Conservation (phyloP, 2,888 invertebrate species). For the Pasiphila rectangulata region DNA sequence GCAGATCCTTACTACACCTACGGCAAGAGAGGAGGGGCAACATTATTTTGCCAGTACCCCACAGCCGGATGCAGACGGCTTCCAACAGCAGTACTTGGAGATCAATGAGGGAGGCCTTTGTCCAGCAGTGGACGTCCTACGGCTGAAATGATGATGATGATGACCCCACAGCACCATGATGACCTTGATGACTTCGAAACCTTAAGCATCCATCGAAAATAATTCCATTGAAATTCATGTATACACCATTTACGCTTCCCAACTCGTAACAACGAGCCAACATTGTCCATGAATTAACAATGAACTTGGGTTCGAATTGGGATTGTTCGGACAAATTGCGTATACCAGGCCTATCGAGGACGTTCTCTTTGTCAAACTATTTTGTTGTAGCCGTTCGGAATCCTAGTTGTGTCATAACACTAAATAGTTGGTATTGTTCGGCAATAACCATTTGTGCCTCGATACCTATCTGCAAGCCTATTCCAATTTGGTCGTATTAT, state of each 20-base stretch:
- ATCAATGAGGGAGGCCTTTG: too few relatives aligned
- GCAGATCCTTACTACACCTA: too few relatives aligned
- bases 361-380: constrained; percentile 47
- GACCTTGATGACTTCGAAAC: too few relatives aligned
- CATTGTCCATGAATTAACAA: constrained; percentile 67
- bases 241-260: constrained; percentile 43
- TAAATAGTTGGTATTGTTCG: constrained; percentile 39
- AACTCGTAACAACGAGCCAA: constrained; percentile 53
- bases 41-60: too few relatives aligned
- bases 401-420: constrained; percentile 38
- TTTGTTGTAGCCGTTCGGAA: constrained; percentile 39
- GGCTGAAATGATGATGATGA: too few relatives aligned
- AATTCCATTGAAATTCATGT: constrained; percentile 19
- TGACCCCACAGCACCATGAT: too few relatives aligned
- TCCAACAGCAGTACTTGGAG: too few relatives aligned
- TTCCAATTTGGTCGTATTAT: constrained; percentile 31
- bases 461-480: constrained; percentile 26
- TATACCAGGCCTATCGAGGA: constrained; percentile 39
- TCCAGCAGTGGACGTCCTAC: too few relatives aligned
- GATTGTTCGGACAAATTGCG: constrained; percentile 50
- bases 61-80: too few relatives aligned
- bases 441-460: constrained; percentile 29
- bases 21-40: too few relatives aligned
- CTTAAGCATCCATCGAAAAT: constrained; percentile 12
- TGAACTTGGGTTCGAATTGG: constrained; percentile 54